Evolutionary conservation across 1,140 invertebrate genomes (phyloP).

Genomic region (Listronotus bonariensis): DNA sequence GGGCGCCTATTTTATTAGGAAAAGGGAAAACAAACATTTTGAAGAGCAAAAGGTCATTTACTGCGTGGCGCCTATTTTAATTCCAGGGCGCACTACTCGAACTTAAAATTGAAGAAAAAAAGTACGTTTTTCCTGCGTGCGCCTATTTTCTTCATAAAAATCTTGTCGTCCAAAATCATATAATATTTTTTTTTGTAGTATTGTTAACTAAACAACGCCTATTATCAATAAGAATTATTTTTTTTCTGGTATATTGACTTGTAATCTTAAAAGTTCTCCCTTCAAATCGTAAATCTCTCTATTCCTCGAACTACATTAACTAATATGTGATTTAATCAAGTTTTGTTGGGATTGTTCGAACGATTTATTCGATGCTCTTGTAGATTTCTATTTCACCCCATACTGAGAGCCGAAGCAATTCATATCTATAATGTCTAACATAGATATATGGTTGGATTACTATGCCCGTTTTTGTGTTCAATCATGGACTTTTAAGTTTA

Average conservation of each 20-base stretch:
- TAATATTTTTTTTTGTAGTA: too few relatives aligned
- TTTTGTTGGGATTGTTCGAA: constrained; percentile 27
- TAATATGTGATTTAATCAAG: constrained; percentile 34
- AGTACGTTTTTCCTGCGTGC: too few relatives aligned
- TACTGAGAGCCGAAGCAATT: constrained; percentile 13
- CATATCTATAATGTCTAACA: constrained; percentile 28
- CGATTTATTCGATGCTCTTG: constrained; percentile 27
- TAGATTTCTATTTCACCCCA: constrained; percentile 25
- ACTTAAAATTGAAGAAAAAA: too few relatives aligned
- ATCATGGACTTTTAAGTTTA: too few relatives aligned
- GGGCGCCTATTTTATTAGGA: too few relatives aligned
- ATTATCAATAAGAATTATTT: neutral
- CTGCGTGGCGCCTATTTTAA: too few relatives aligned
- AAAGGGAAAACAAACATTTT: too few relatives aligned
- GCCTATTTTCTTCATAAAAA: too few relatives aligned
- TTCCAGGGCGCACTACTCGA: too few relatives aligned
- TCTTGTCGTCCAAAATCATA: too few relatives aligned
- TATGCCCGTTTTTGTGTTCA: neutral
- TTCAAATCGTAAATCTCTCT: constrained; percentile 13
- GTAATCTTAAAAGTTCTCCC: neutral
- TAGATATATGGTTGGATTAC: neutral
- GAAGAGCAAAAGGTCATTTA: too few relatives aligned
- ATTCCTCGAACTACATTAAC: constrained; percentile 16
- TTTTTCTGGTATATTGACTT: neutral
- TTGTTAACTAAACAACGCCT: neutral